phyloP scores from a whole-genome alignment of 2,888 invertebrate species.

The Adela reaumurella region DNA sequence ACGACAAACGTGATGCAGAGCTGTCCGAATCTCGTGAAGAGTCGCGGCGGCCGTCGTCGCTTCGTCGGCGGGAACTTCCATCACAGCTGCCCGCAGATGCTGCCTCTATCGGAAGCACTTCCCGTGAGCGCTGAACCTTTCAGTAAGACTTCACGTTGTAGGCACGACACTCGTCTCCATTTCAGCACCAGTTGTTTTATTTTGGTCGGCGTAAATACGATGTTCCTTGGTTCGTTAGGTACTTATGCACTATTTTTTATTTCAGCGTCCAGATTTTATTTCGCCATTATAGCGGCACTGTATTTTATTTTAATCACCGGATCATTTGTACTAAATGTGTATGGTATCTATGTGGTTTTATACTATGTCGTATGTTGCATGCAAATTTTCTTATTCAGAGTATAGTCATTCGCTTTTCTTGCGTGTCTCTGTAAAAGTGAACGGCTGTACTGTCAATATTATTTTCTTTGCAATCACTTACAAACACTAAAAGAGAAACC shows the following conservation, averaged over 20 bases:
- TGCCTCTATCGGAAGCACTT: background rate
- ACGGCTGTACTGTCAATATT: no score
- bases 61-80: conserved; percentile 14
- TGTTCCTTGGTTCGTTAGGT: no score
- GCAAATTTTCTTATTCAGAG: no score
- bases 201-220: background rate
- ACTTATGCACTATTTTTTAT: no score
- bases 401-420: no score
- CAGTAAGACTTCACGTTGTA: background rate
- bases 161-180: background rate
- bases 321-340: background rate
- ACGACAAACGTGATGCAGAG: conserved; percentile 19
- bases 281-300: no score
- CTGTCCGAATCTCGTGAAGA: conserved; percentile 25
- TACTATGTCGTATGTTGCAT: no score
- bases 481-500: no score
- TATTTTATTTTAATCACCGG: background rate
- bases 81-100: conserved; percentile 10
- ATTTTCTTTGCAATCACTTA: no score
- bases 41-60: conserved; percentile 20
- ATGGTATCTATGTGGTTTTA: no score
- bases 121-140: background rate
- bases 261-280: no score
- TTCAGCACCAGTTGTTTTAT: background rate
- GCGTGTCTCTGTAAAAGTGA: no score